Percentiles rank a stretch among this genome's conserved stretches.
These are phyloP conservation scores for Heliconius aoede DNA, from an alignment of 2,888 invertebrate species.

Conservation along the genomic window DNA sequence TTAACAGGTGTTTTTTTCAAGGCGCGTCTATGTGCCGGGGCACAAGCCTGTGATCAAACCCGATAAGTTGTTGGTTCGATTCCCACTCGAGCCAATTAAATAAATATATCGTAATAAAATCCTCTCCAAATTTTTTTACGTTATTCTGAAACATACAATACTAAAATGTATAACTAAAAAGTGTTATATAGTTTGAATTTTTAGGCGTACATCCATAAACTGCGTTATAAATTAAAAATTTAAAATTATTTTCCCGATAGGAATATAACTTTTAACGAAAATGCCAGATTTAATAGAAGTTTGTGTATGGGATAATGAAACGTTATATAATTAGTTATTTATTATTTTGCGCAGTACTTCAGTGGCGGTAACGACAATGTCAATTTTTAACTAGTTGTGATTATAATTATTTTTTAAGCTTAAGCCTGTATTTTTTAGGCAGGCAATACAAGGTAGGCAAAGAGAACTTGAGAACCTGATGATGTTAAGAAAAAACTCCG, in stretches of 20 bases:
- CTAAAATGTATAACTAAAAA: too few relatives aligned
- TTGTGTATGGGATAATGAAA: background rate
- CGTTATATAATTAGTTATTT: background rate
- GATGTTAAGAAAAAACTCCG: background rate
- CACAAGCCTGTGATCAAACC: too few relatives aligned
- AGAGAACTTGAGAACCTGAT: background rate
- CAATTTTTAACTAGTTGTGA: background rate
- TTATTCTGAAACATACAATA: too few relatives aligned
- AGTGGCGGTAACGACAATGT: background rate
- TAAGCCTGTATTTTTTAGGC: background rate
- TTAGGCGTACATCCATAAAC: background rate
- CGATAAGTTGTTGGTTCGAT: too few relatives aligned
- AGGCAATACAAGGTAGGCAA: too few relatives aligned
- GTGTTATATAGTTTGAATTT: too few relatives aligned
- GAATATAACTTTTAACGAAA: slow-evolving; percentile 2
- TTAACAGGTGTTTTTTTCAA: too few relatives aligned
- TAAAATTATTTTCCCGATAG: background rate
- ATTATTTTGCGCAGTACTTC: background rate
- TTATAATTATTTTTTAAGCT: background rate
- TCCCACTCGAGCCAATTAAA: too few relatives aligned
- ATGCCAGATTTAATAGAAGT: background rate
- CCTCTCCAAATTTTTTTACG: too few relatives aligned
- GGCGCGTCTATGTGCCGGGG: too few relatives aligned
- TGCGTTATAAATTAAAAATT: background rate
- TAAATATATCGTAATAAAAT: too few relatives aligned